phyloP scores from a whole-genome alignment of 1,140 invertebrate genomes.

The Diprion similis region DNA sequence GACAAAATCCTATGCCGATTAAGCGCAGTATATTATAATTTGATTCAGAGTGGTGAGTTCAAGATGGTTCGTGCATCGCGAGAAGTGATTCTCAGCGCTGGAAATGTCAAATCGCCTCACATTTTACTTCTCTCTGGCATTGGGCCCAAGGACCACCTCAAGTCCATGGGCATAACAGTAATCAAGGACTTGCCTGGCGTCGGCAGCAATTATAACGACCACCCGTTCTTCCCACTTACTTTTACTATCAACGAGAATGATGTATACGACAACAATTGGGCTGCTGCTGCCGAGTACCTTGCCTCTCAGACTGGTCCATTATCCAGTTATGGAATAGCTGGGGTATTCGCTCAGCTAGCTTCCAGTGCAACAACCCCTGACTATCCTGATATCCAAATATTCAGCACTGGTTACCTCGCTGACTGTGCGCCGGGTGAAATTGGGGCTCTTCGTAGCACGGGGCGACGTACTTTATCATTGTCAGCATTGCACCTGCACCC shows the following conservation, averaged over 20 bases:
- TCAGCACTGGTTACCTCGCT: slow-evolving; percentile 57
- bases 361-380: slow-evolving; percentile 63
- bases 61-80: slow-evolving; percentile 51
- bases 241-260: slow-evolving; percentile 31
- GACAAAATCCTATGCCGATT: too few species aligned
- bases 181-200: slow-evolving; percentile 62
- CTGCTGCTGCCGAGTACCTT: slow-evolving; percentile 35
- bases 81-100: slow-evolving; percentile 57
- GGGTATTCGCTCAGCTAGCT: slow-evolving; percentile 67
- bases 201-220: slow-evolving; percentile 65
- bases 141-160: slow-evolving; percentile 61
- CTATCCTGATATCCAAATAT: slow-evolving; percentile 58
- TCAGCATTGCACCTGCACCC: slow-evolving; percentile 74
- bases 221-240: slow-evolving; percentile 46
- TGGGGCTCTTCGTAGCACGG: slow-evolving; percentile 28
- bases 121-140: slow-evolving; percentile 66
- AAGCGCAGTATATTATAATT: slow-evolving; percentile 35
- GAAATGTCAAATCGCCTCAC: slow-evolving; percentile 58
- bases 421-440: slow-evolving; percentile 45
- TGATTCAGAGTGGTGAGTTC: slow-evolving; percentile 53
- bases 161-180: slow-evolving; percentile 42
- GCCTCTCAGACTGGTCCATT: slow-evolving; percentile 74
- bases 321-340: slow-evolving; percentile 74
- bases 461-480: slow-evolving; percentile 54
- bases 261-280: slow-evolving; percentile 17